Evolutionary conservation across 2,797 vertebrate genomes (phyloP).

Genomic region (Gymnothorax javanicus): DNA sequence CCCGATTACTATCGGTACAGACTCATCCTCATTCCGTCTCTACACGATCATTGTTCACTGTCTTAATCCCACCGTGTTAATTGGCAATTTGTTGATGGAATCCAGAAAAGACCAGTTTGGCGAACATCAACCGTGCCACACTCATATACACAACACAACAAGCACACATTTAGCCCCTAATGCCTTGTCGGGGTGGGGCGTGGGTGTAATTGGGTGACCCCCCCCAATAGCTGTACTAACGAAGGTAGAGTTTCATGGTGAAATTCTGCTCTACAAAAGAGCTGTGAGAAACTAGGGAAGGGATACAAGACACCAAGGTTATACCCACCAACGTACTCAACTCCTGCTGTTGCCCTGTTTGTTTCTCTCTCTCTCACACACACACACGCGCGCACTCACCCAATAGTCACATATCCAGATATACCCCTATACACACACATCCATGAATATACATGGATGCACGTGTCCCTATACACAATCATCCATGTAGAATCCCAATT

Average conservation of each 20-base stretch:
- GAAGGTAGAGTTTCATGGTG: conserved; percentile 32
- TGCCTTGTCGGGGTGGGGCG: too few relatives aligned
- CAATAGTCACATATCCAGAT: too few relatives aligned
- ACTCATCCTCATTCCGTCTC: too few relatives aligned
- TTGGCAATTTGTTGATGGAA: background rate
- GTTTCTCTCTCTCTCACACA: background rate
- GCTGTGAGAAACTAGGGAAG: background rate
- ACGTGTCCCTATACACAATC: too few relatives aligned
- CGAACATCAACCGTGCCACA: background rate
- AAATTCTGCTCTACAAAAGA: conserved; percentile 5
- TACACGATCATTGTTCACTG: too few relatives aligned
- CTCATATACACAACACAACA: background rate
- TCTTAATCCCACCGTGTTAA: background rate
- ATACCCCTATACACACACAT: background rate
- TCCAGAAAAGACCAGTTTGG: background rate
- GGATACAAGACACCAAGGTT: background rate
- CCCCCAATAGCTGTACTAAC: background rate
- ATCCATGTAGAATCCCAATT: too few relatives aligned
- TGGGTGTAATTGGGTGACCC: background rate
- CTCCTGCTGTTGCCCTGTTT: conserved; percentile 15
- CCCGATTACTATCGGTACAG: background rate
- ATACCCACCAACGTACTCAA: too few relatives aligned
- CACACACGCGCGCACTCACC: background rate
- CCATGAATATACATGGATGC: background rate
- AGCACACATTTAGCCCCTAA: background rate